A percentile compares a stretch with the other conserved stretches of the same genome.
Evolutionary conservation across 2,113 vertebrate genomes (phyloP).

Genomic region (Oophaga pumilio): DNA sequence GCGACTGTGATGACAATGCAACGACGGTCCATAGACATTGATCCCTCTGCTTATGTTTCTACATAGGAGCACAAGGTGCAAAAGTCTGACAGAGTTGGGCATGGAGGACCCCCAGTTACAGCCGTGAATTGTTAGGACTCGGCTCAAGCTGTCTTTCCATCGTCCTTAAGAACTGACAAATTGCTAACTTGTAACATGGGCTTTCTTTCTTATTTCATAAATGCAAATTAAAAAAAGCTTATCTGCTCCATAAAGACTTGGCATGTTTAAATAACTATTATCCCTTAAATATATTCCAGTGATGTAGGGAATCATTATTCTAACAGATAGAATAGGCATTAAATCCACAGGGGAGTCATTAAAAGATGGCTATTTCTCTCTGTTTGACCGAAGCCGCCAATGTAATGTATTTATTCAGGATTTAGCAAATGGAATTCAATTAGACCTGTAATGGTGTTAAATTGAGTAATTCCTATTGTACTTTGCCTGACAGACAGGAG

Average conservation of each 20-base stretch:
- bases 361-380: slow-evolving; percentile 72
- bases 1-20: background rate
- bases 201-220: slow-evolving; percentile 67
- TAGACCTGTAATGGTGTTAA: slow-evolving; percentile 74
- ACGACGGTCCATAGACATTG: background rate
- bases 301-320: slow-evolving; percentile 70
- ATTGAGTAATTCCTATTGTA: slow-evolving; percentile 75
- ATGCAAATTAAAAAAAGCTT: slow-evolving; percentile 73
- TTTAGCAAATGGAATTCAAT: slow-evolving; percentile 79
- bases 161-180: slow-evolving; percentile 52
- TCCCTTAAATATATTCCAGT: slow-evolving; percentile 69
- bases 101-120: background rate
- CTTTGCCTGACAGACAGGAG: slow-evolving; percentile 67
- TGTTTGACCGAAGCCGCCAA: slow-evolving; percentile 68
- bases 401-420: slow-evolving; percentile 77
- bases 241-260: slow-evolving; percentile 67
- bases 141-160: slow-evolving; percentile 14
- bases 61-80: background rate
- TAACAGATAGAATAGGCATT: slow-evolving; percentile 70
- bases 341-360: slow-evolving; percentile 74
- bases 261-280: slow-evolving; percentile 73
- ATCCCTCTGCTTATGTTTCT: background rate
- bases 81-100: background rate
- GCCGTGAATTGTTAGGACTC: background rate
- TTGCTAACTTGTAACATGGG: slow-evolving; percentile 56